Evolutionary conservation across 2,113 vertebrate species (phyloP).

Genomic region (Oreochromis niloticus): DNA sequence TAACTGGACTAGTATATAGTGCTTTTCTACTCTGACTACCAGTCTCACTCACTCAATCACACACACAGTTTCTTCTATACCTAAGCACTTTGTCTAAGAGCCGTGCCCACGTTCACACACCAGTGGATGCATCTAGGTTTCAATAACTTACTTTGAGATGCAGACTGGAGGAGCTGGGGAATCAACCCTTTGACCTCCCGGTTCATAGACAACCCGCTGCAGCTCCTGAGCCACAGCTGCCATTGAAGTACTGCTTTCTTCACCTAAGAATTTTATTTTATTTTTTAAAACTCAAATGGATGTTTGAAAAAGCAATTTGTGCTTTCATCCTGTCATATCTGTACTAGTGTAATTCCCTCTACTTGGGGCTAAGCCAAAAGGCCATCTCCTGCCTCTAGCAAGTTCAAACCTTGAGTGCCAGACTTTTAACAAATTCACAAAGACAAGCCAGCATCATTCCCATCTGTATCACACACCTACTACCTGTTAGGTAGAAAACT

Average conservation of each 20-base stretch:
- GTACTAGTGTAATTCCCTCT: neutral
- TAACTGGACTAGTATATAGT: neutral
- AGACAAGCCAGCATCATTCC: neutral
- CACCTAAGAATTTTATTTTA: neutral
- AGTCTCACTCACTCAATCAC: neutral
- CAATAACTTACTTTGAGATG: neutral
- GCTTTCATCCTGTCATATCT: neutral
- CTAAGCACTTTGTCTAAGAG: neutral
- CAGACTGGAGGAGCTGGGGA: neutral
- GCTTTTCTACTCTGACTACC: neutral
- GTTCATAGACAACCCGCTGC: neutral
- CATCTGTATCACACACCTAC: neutral
- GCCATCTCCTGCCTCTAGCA: neutral
- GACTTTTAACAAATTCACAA: neutral
- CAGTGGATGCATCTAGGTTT: neutral
- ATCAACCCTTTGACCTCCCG: neutral
- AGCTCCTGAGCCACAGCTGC: neutral
- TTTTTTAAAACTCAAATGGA: neutral
- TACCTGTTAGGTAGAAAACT: neutral
- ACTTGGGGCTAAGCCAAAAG: neutral
- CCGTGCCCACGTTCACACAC: neutral
- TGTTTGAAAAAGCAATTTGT: neutral
- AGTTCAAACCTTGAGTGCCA: neutral
- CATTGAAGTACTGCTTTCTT: neutral
- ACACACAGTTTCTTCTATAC: neutral